These are phyloP conservation scores for Pelodiscus sinensis DNA, from an alignment of 2,113 vertebrate species.

Conservation along the genomic window DNA sequence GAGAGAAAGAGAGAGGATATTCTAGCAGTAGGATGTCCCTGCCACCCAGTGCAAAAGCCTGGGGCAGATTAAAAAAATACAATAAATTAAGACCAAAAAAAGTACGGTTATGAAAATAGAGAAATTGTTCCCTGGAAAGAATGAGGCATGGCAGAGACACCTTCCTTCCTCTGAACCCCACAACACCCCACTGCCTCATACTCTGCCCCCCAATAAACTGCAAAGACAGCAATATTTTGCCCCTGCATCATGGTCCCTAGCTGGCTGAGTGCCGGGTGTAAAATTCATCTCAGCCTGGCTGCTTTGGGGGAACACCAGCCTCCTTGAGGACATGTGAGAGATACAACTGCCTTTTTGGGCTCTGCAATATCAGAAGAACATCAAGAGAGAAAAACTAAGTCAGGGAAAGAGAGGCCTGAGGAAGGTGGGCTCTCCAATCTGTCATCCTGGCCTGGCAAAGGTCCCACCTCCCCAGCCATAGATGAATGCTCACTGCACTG, in stretches of 20 bases:
- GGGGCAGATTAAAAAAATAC: constrained; percentile 60
- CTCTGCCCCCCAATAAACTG: constrained; percentile 1
- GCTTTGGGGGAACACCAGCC: background rate
- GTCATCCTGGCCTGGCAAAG: background rate
- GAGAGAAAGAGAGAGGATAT: constrained; percentile 9
- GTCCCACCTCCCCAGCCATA: background rate
- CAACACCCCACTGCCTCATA: background rate
- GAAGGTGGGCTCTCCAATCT: background rate
- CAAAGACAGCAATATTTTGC: background rate
- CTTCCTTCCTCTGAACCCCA: background rate
- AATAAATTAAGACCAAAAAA: constrained; percentile 68
- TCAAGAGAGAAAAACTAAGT: constrained; percentile 23
- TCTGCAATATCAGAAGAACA: background rate
- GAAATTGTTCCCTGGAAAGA: constrained; percentile 43
- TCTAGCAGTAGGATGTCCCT: constrained; percentile 32
- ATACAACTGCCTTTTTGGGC: background rate
- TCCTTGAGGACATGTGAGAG: background rate
- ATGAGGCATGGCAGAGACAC: constrained; percentile 25
- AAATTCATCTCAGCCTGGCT: background rate
- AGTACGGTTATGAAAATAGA: constrained; percentile 61
- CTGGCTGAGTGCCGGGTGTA: background rate
- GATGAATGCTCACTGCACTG: background rate
- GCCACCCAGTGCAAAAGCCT: constrained; percentile 64
- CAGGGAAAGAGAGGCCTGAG: background rate
- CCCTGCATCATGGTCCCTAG: constrained; percentile 30